A percentile compares a stretch with the other conserved stretches of the same genome.
Conservation (phyloP, 2,888 invertebrate species). For the Mythimna loreyi region DNA sequence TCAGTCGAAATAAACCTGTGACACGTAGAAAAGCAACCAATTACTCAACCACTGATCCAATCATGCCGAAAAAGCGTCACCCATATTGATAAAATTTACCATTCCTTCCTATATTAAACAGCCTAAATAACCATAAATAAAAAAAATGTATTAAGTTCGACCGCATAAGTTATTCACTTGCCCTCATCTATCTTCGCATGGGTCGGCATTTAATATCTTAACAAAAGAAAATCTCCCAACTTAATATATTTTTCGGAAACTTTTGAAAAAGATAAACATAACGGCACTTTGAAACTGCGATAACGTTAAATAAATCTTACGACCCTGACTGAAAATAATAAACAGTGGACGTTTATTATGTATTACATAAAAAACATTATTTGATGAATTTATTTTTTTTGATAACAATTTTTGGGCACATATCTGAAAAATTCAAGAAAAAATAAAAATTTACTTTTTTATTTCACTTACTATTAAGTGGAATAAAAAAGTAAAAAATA, state of each 20-base stretch:
- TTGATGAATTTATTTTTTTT: no score
- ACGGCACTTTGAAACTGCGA: conserved; percentile 52
- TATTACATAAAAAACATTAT: no score
- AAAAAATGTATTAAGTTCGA: not conserved
- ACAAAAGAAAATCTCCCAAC: conserved; percentile 41
- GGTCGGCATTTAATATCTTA: conserved; percentile 2
- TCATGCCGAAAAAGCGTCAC: no score
- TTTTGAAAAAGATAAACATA: conserved; percentile 51
- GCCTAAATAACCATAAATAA: not conserved
- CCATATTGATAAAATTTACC: not conserved
- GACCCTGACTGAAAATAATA: conserved; percentile 23
- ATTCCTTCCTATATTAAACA: not conserved
- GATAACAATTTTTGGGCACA: no score
- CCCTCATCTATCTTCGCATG: conserved; percentile 7
- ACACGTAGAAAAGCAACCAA: no score
- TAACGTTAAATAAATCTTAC: conserved; percentile 41
- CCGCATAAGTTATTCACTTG: conserved; percentile 3
- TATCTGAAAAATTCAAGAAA: no score
- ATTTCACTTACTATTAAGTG: no score
- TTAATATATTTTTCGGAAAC: conserved; percentile 27
- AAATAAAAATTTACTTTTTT: no score
- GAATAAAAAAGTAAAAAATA: no score
- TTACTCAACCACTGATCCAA: no score
- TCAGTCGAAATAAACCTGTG: no score
- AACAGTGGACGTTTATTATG: conserved; percentile 8